Evolutionary conservation across 1,140 invertebrate genomes (phyloP).

Genomic region (Diabrotica virgifera): DNA sequence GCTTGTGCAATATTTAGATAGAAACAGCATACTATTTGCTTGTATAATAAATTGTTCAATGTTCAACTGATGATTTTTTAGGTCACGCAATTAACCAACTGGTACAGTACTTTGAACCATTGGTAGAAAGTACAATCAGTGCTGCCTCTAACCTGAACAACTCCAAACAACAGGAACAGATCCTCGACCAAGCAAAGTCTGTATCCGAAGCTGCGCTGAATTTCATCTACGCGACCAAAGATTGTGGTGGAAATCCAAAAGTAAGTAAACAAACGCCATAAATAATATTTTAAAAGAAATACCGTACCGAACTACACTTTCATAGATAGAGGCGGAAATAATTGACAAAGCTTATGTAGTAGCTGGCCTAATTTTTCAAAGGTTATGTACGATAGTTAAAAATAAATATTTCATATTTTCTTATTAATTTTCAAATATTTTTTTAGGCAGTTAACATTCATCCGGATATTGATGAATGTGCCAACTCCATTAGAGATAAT

Average conservation of each 20-base stretch:
- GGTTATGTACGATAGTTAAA: too few relatives aligned
- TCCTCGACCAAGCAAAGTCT: slow-evolving; percentile 92
- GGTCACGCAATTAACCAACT: slow-evolving; percentile 82
- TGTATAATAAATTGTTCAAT: neutral
- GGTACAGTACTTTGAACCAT: slow-evolving; percentile 77
- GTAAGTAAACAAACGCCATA: slow-evolving; percentile 45
- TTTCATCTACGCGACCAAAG: slow-evolving; percentile 81
- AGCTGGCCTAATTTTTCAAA: too few relatives aligned
- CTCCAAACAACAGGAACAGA: slow-evolving; percentile 81
- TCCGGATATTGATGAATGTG: slow-evolving; percentile 79
- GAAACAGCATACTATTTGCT: too few relatives aligned
- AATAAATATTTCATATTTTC: too few relatives aligned
- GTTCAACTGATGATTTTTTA: neutral
- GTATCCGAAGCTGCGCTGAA: slow-evolving; percentile 88
- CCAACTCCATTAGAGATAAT: slow-evolving; percentile 74
- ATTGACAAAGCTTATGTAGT: too few relatives aligned
- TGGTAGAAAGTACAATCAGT: slow-evolving; percentile 79
- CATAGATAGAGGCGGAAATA: too few relatives aligned
- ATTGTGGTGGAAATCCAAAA: slow-evolving; percentile 89
- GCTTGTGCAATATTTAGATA: too few relatives aligned
- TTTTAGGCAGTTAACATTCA: slow-evolving; percentile 71
- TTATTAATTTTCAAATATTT: neutral
- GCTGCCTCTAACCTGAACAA: slow-evolving; percentile 88
- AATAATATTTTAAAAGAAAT: too few relatives aligned
- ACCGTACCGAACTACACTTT: too few relatives aligned